Evolutionary conservation across 2,888 invertebrate genomes (phyloP).

Genomic region (Panzeria rudis): DNA sequence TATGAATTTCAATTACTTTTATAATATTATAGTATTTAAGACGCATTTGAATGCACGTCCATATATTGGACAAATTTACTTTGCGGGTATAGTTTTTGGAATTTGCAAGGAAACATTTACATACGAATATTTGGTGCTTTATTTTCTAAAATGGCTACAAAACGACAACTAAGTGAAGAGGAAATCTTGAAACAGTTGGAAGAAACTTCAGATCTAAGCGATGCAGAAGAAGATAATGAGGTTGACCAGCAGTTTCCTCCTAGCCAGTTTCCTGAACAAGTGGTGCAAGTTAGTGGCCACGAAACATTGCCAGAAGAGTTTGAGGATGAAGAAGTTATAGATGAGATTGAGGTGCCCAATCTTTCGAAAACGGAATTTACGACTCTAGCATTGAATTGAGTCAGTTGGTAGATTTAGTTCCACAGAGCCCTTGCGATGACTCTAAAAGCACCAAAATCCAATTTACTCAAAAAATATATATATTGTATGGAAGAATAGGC

Average conservation of each 20-base stretch:
- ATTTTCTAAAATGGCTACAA: slow-evolving; percentile 3
- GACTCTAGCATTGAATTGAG: slow-evolving; percentile 2
- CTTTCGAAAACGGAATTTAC: slow-evolving; percentile 15
- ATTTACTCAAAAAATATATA: slow-evolving; percentile 24
- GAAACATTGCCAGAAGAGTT: slow-evolving; percentile 18
- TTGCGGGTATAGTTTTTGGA: slow-evolving; percentile 13
- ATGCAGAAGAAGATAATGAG: slow-evolving; percentile 25
- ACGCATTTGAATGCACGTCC: slow-evolving; percentile 11
- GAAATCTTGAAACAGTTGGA: slow-evolving; percentile 31
- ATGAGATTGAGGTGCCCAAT: slow-evolving; percentile 23
- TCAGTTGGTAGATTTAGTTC: slow-evolving; percentile 21
- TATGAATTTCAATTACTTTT: background rate
- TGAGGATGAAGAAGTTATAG: slow-evolving; percentile 20
- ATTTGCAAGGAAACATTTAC: no score
- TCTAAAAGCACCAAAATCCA: background rate
- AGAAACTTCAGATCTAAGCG: slow-evolving; percentile 24
- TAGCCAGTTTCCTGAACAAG: slow-evolving; percentile 5
- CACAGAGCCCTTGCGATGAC: background rate
- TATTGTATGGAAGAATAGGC: slow-evolving; percentile 34
- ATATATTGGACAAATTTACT: slow-evolving; percentile 34
- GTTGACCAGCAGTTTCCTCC: no score
- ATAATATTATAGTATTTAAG: slow-evolving; percentile 7
- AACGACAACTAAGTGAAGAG: slow-evolving; percentile 36
- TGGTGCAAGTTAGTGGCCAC: background rate
- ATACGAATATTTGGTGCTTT: background rate